phyloP scores from a whole-genome alignment of 2,888 invertebrate genomes.

The Augochlorella aurata region DNA sequence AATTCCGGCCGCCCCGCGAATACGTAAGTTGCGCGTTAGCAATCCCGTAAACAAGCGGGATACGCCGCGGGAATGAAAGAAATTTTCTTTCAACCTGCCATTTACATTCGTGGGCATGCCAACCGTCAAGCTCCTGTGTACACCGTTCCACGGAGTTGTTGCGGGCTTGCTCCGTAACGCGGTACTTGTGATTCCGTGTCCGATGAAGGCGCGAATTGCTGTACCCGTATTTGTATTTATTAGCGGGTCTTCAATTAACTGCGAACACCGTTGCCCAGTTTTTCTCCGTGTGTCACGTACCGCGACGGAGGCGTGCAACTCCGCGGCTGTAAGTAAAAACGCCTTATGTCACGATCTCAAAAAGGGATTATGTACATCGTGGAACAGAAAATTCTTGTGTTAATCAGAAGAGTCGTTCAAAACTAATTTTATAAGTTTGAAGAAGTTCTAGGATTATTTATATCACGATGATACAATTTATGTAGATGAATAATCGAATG shows the following conservation, averaged over 20 bases:
- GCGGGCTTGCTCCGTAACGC: conserved; percentile 14
- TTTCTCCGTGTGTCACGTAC: neutral
- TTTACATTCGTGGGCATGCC: neutral
- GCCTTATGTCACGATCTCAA: too few species aligned
- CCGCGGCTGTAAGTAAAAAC: too few species aligned
- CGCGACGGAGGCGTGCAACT: neutral
- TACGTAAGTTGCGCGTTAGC: conserved; percentile 9
- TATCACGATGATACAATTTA: too few species aligned
- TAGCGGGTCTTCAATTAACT: conserved; percentile 36
- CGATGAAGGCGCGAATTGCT: conserved; percentile 23
- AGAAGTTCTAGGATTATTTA: too few species aligned
- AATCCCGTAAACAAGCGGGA: conserved; percentile 7
- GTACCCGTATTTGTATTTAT: conserved; percentile 17
- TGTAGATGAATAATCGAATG: too few species aligned
- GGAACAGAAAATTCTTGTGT: too few species aligned
- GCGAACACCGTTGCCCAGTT: neutral
- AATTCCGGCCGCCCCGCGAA: conserved; percentile 1
- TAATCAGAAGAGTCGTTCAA: too few species aligned
- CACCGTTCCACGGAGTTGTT: neutral
- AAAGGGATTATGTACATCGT: too few species aligned
- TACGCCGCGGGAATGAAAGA: neutral
- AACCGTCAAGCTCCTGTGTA: neutral
- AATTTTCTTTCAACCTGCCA: conserved; percentile 5
- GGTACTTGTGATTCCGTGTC: conserved; percentile 11
- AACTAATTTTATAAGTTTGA: too few species aligned